These are phyloP conservation scores for Oreortyx pictus DNA, from an alignment of 2,797 vertebrate species.

Conservation along the genomic window DNA sequence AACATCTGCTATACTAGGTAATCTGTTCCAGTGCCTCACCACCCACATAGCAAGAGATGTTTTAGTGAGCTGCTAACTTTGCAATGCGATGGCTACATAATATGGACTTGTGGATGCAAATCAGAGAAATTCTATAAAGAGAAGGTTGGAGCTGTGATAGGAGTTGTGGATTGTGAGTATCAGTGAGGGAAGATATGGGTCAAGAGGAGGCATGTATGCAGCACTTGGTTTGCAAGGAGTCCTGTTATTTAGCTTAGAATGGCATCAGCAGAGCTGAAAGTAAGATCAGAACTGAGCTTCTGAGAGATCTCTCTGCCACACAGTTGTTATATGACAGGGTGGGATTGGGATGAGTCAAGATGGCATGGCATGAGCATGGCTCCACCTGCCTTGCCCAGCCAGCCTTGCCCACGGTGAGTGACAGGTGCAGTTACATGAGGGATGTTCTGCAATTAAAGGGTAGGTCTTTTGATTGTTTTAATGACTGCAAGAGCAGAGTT, in stretches of 20 bases:
- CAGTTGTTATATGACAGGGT: background rate
- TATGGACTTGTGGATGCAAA: background rate
- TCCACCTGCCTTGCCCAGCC: background rate
- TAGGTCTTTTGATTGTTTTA: background rate
- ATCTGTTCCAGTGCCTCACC: too few relatives aligned
- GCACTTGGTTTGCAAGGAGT: background rate
- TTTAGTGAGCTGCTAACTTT: background rate
- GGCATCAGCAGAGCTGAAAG: background rate
- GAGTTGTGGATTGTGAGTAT: background rate
- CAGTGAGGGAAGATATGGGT: background rate
- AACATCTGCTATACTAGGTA: too few relatives aligned
- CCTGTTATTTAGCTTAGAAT: background rate
- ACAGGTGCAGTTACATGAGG: background rate
- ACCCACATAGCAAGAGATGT: background rate
- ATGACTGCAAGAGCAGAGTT: background rate
- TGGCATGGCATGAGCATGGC: background rate
- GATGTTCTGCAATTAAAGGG: background rate
- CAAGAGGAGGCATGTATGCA: background rate
- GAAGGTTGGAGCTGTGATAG: background rate
- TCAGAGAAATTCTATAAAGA: background rate
- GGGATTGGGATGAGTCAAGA: background rate
- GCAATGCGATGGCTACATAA: too few relatives aligned
- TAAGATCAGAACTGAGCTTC: background rate
- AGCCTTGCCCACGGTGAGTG: background rate
- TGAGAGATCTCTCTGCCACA: rapidly evolving